Conservation (phyloP, 2,888 invertebrate species). For the Drosophila fungiperda region DNA sequence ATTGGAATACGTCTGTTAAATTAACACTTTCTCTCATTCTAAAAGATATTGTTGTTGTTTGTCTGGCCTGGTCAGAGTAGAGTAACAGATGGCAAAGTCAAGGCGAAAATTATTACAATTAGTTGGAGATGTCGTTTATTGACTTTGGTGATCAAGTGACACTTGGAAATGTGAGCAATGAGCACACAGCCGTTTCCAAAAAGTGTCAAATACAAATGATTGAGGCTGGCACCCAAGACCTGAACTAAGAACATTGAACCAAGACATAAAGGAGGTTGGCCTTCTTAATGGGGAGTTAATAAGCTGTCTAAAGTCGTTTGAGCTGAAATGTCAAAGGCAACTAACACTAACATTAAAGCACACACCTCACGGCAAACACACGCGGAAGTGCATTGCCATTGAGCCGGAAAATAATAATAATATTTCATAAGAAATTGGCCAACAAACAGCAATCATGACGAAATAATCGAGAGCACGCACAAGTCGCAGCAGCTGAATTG, state of each 20-base stretch:
- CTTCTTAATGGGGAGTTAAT: slow-evolving; percentile 46
- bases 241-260: slow-evolving; percentile 42
- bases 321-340: slow-evolving; percentile 55
- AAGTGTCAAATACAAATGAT: slow-evolving; percentile 38
- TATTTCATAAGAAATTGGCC: slow-evolving; percentile 16
- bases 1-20: slow-evolving; percentile 63
- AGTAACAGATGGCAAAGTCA: slow-evolving; percentile 32
- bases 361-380: slow-evolving; percentile 7
- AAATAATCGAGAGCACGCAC: slow-evolving; percentile 42
- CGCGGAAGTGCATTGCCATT: slow-evolving; percentile 71
- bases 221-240: slow-evolving; percentile 15
- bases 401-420: slow-evolving; percentile 22
- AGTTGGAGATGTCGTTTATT: slow-evolving; percentile 64
- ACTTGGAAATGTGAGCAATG: slow-evolving; percentile 65
- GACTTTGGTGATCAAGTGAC: slow-evolving; percentile 65
- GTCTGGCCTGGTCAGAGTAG: slow-evolving; percentile 21
- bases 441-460: slow-evolving; percentile 29
- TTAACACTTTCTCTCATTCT: slow-evolving; percentile 67
- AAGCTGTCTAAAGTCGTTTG: slow-evolving; percentile 52
- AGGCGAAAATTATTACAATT: slow-evolving; percentile 73
- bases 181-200: slow-evolving; percentile 7
- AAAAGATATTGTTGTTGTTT: slow-evolving; percentile 35
- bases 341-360: slow-evolving; percentile 12
- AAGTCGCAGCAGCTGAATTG: slow-evolving; percentile 15
- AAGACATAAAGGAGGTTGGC: slow-evolving; percentile 5